A percentile compares a stretch with the other conserved stretches of the same genome.
Conservation (phyloP, 2,113 vertebrate species). For the Morphnarchus princeps region DNA sequence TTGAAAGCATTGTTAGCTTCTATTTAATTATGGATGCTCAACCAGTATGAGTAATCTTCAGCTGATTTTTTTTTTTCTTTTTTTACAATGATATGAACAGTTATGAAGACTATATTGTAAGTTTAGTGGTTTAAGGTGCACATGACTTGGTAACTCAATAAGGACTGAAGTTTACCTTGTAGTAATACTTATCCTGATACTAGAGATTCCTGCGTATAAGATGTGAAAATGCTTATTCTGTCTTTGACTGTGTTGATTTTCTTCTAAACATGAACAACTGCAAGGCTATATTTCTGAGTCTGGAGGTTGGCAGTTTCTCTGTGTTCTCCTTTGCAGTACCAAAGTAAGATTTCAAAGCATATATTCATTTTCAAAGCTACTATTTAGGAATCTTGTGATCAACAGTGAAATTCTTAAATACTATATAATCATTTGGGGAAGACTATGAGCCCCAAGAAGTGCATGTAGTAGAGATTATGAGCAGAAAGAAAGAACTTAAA, state of each 20-base stretch:
- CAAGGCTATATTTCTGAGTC: not conserved
- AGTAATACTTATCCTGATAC: not conserved
- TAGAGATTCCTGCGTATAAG: not conserved
- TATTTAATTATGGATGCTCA: not conserved
- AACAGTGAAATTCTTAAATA: not conserved
- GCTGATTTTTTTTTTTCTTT: not conserved
- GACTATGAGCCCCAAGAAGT: not conserved
- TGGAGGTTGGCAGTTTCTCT: not conserved
- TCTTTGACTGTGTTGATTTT: not conserved
- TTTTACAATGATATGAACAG: not conserved
- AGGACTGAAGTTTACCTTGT: not conserved
- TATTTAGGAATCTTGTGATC: not conserved
- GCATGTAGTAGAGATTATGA: not conserved
- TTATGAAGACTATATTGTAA: not conserved
- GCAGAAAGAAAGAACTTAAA: not conserved
- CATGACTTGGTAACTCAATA: rapidly evolving
- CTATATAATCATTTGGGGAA: not conserved
- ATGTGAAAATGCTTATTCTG: not conserved
- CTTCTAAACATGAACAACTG: not conserved
- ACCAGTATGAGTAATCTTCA: not conserved
- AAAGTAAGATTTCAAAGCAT: not conserved
- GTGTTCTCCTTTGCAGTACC: not conserved
- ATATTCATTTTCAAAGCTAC: not conserved
- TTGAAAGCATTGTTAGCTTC: not conserved
- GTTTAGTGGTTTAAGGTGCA: not conserved